A percentile compares a stretch with the other conserved stretches of the same genome.
Conservation (phyloP, 92 coral and sea anemone species). For the Chrysogorgia sp. region DNA sequence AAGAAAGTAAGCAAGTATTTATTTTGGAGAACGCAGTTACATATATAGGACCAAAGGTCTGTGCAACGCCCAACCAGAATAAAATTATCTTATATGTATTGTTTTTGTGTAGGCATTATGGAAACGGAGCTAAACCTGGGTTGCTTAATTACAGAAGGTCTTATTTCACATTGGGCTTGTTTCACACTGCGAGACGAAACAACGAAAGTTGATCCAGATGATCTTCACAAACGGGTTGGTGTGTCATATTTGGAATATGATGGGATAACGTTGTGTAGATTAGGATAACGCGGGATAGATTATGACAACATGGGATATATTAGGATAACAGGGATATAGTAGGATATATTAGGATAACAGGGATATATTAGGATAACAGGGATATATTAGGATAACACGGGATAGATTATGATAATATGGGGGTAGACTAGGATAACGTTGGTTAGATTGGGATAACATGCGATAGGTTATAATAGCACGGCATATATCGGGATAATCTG, state of each 20-base stretch:
- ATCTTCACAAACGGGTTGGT: conserved; percentile 32
- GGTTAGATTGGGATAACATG: no score
- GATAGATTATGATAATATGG: no score
- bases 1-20: conserved; percentile 16
- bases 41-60: no score
- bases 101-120: not conserved
- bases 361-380: conserved; percentile 8
- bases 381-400: conserved; percentile 7
- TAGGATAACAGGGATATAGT: no score
- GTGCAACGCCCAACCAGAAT: not conserved
- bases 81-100: not conserved
- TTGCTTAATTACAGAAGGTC: conserved; percentile 5
- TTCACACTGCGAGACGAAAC: not conserved
- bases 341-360: conserved; percentile 14
- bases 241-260: not conserved
- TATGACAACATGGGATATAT: not conserved
- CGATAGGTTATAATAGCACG: no score
- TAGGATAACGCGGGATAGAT: not conserved
- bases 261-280: not conserved
- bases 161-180: conserved; percentile 26
- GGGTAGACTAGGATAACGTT: no score
- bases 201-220: conserved; percentile 7
- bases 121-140: conserved; percentile 1
- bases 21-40: not conserved
- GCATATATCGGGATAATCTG: no score